These are phyloP conservation scores for Mylabris phalerata DNA, from an alignment of 1,140 invertebrate genomes.

Conservation along the genomic window DNA sequence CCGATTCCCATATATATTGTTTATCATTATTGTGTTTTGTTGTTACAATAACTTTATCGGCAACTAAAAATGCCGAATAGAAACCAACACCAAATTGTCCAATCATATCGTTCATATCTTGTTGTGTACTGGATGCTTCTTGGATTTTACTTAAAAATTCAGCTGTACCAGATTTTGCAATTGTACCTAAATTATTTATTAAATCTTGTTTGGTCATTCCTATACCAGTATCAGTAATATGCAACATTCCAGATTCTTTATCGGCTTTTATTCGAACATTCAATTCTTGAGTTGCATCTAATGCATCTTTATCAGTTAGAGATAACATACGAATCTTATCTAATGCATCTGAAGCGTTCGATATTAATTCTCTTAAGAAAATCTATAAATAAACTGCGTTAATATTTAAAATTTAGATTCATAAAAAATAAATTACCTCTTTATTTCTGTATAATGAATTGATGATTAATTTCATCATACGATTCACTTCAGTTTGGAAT, in stretches of 20 bases:
- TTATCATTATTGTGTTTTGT: slow-evolving; percentile 93
- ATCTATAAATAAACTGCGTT: slow-evolving; percentile 55
- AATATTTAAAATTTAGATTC: too few relatives aligned
- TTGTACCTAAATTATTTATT: slow-evolving; percentile 95
- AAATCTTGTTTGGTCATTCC: slow-evolving; percentile 97
- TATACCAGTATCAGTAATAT: slow-evolving; percentile 95
- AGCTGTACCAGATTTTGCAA: slow-evolving; percentile 98
- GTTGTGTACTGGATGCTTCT: slow-evolving; percentile 50
- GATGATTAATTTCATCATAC: slow-evolving; percentile 99
- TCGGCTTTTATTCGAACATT: slow-evolving; percentile 94
- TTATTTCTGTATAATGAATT: slow-evolving; percentile 98
- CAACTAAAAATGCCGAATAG: slow-evolving; percentile 95
- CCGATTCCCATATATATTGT: slow-evolving; percentile 98
- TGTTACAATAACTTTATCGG: slow-evolving; percentile 84
- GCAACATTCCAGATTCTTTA: slow-evolving; percentile 88
- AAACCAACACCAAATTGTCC: slow-evolving; percentile 97
- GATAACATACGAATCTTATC: slow-evolving; percentile 93
- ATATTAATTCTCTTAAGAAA: slow-evolving; percentile 94
- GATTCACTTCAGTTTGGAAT: slow-evolving; percentile 96
- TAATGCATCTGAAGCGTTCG: slow-evolving; percentile 92
- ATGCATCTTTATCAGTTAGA: slow-evolving; percentile 74
- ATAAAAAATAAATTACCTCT: slow-evolving; percentile 55
- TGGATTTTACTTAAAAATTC: slow-evolving; percentile 96
- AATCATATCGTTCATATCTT: slow-evolving; percentile 80
- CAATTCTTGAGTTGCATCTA: slow-evolving; percentile 76